Evolutionary conservation across 1,140 invertebrate genomes (phyloP), one percentile per base, ranked within the genome.

Genomic region (Phymastichus coffea): DNA sequence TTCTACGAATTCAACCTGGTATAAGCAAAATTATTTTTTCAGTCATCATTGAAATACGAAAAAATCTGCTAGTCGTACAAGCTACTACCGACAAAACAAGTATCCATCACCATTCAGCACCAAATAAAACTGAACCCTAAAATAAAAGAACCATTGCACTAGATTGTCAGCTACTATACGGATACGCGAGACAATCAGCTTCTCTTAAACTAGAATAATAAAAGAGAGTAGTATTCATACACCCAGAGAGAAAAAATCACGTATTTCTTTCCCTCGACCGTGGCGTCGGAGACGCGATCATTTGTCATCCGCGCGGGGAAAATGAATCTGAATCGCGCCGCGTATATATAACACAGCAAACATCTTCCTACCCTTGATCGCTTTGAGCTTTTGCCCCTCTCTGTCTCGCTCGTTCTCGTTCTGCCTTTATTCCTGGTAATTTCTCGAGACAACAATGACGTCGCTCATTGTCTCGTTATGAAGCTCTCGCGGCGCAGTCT

Each of bases 381-480:
- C 15, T n/a, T 17, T 30, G 22, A 10, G 23, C 4, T n/a, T n/a
- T n/a, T n/a, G n/a, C n/a, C n/a, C n/a, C 22, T 20, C 26, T 37
- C 41, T 57, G 14, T 28, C 6, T 22, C 43, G 19, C 28, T 19
- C 6, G 14, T 3, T 53, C 33, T n/a, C n/a, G n/a, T n/a, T 30
- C 8, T 14, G 30, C 38, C 49, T 30, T 22, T n/a, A n/a, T 17
- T 19, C 57, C n/a, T 44, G 35, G 37, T 49, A 43, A 55, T 63
- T 49, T 55, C 44, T 60, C 49, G 33, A 48, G 51, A 54, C 35
- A 63, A 30, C 52, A 48, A 61, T 19, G 28, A 53, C 49, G n/a
- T n/a, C n/a, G 51, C 61, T 61, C 44, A 64, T 61, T 64, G 60
- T 61, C 49, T 40, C 28, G 40, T 61, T 52, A 41, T 53, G 38